A percentile compares a stretch with the other conserved stretches of the same genome.
Conservation (phyloP, 2,113 vertebrate species). For the Otus sunia region DNA sequence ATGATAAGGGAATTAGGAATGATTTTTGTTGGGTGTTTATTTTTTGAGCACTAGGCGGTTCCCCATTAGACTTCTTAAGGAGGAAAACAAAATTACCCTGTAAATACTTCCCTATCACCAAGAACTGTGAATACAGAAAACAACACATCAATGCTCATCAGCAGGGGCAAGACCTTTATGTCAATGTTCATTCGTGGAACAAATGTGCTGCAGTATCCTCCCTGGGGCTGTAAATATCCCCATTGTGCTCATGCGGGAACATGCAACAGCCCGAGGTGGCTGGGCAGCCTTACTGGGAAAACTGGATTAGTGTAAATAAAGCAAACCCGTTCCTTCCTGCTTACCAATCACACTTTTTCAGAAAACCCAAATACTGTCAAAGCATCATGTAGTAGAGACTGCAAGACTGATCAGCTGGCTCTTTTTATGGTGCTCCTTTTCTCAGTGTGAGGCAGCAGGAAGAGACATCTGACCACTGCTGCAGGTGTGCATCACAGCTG, state of each 20-base stretch:
- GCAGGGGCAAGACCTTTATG: conserved; percentile 64
- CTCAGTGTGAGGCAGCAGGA: neutral
- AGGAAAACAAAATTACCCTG: neutral
- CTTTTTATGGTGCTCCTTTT: neutral
- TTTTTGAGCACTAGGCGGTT: neutral
- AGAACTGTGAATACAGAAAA: conserved; percentile 33
- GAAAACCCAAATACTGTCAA: neutral
- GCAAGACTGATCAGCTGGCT: neutral
- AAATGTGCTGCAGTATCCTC: conserved; percentile 9
- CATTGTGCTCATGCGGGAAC: conserved; percentile 38
- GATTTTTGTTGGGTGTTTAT: neutral
- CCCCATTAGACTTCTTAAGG: neutral
- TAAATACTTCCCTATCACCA: conserved; percentile 5
- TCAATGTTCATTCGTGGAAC: conserved; percentile 45
- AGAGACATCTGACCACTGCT: rapidly evolving
- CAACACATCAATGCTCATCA: conserved; percentile 59
- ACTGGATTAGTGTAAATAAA: neutral
- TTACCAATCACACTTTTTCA: rapidly evolving
- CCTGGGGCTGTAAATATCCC: neutral
- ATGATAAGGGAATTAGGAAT: neutral
- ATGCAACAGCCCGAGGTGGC: neutral
- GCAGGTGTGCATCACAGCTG: neutral
- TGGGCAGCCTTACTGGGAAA: neutral
- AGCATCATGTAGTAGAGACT: neutral
- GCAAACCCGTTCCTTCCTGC: neutral